Evolutionary conservation across 2,113 vertebrate genomes (phyloP).

Genomic region (Caranx ignobilis): DNA sequence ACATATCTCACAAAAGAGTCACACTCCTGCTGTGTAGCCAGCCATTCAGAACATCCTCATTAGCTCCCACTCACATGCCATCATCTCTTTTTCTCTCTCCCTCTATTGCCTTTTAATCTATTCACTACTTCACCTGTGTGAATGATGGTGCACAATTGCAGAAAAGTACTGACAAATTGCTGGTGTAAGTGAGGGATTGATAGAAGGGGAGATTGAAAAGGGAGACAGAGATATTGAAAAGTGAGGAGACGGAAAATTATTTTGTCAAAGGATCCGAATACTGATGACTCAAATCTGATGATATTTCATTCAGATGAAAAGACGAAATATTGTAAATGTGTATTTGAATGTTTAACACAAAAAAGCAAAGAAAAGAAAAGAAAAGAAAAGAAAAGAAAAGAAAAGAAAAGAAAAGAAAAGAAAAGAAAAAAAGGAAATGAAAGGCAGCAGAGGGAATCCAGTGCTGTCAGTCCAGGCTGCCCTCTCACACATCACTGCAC

Average conservation of each 20-base stretch:
- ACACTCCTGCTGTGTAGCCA: conserved; percentile 49
- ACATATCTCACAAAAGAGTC: conserved; percentile 25
- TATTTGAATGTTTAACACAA: neutral
- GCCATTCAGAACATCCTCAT: conserved; percentile 49
- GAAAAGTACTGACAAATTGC: conserved; percentile 44
- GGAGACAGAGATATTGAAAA: neutral
- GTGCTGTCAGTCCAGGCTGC: conserved; percentile 20
- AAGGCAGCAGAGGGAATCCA: neutral
- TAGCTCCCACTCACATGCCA: conserved; percentile 35
- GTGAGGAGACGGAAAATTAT: neutral
- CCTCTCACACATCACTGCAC: conserved; percentile 42
- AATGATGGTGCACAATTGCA: conserved; percentile 31
- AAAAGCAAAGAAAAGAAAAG: neutral
- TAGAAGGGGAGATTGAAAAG: neutral
- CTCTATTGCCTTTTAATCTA: conserved; percentile 27
- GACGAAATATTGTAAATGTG: neutral
- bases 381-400: neutral
- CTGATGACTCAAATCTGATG: neutral
- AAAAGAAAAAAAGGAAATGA: neutral
- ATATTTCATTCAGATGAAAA: neutral
- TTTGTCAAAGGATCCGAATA: neutral
- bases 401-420: neutral
- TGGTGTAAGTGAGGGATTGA: conserved; percentile 7
- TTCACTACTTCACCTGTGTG: conserved; percentile 33
- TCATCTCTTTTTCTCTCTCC: conserved; percentile 12